phyloP scores from a whole-genome alignment of 2,113 vertebrate genomes.

The Melanotaenia duboulayi region DNA sequence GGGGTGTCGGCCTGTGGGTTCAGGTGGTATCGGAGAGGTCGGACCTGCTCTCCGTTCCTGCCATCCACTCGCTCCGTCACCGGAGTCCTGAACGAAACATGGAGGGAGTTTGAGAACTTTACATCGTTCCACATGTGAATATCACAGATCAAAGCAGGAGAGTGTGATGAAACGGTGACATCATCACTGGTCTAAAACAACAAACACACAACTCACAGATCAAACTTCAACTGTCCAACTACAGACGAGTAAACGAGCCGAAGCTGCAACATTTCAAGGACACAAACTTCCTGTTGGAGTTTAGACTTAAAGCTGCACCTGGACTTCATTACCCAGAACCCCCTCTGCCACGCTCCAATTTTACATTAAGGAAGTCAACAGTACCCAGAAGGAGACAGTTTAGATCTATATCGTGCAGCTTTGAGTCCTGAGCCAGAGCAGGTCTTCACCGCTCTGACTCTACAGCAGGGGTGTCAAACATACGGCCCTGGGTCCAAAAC shows the following conservation, averaged over 20 bases:
- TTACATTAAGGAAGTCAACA: background rate
- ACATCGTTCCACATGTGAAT: no score
- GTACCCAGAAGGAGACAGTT: background rate
- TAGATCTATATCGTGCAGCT: slow-evolving; percentile 14
- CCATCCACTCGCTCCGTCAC: slow-evolving; percentile 70
- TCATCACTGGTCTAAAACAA: no score
- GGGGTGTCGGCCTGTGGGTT: slow-evolving; percentile 69
- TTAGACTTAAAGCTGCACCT: slow-evolving; percentile 29
- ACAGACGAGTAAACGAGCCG: background rate
- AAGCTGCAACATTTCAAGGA: background rate
- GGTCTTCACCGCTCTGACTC: slow-evolving; percentile 20
- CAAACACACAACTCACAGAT: no score
- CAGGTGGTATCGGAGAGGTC: slow-evolving; percentile 80
- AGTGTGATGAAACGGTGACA: no score
- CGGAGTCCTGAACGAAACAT: slow-evolving; percentile 65
- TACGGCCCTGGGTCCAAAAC: no score
- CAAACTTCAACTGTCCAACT: no score
- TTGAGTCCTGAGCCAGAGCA: background rate
- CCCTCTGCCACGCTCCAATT: background rate
- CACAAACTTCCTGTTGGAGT: no score
- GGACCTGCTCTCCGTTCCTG: slow-evolving; percentile 80
- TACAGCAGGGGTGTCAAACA: background rate
- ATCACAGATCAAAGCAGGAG: no score
- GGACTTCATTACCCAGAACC: slow-evolving; percentile 34
- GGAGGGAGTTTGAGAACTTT: no score